Evolutionary conservation across 2,888 invertebrate genomes (phyloP).

Genomic region (Epsilonema sp.): DNA sequence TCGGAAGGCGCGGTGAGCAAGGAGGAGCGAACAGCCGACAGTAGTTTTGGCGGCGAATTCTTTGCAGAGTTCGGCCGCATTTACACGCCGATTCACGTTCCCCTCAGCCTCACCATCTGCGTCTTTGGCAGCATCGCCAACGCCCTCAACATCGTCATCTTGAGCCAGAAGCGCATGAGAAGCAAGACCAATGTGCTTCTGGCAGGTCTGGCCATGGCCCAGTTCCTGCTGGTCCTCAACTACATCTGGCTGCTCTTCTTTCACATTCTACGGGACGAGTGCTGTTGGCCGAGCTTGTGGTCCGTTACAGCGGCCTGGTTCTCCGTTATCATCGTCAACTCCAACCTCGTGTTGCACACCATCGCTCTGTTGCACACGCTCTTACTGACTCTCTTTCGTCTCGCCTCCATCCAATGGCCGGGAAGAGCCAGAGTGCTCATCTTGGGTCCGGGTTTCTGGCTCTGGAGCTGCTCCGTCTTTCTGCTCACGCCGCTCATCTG

Average conservation of each 20-base stretch:
- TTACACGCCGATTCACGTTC: background rate
- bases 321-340: background rate
- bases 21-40: too few species aligned
- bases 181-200: background rate
- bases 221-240: background rate
- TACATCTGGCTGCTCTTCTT: background rate
- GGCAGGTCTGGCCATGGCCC: slow-evolving; percentile 1
- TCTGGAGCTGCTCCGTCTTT: too few species aligned
- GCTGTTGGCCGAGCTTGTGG: too few species aligned
- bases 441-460: too few species aligned
- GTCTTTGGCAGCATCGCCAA: background rate
- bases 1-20: too few species aligned
- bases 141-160: background rate
- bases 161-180: background rate
- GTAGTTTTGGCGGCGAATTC: too few species aligned
- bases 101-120: background rate
- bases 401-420: background rate
- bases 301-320: background rate
- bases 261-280: background rate
- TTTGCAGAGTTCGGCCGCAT: background rate
- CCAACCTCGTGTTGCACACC: background rate
- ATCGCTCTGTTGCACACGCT: background rate
- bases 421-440: too few species aligned
- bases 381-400: background rate
- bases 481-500: too few species aligned